These are phyloP conservation scores for Myotis vivesi DNA, from an alignment of 2,797 vertebrate genomes.

Conservation along the genomic window DNA sequence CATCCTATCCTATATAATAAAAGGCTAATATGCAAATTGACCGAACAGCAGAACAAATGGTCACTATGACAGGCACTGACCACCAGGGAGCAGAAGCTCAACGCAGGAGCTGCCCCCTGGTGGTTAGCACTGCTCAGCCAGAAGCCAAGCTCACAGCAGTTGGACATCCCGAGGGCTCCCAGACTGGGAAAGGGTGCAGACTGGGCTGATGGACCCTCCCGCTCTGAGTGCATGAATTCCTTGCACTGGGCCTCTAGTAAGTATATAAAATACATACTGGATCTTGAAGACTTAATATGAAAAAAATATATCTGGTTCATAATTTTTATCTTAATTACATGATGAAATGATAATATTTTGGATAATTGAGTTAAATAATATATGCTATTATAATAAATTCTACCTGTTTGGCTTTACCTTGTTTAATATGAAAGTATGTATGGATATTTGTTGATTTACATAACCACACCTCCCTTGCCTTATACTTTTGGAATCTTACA, in stretches of 20 bases:
- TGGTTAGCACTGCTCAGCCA: no score
- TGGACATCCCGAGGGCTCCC: no score
- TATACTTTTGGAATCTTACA: neutral
- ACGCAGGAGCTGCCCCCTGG: no score
- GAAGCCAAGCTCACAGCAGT: no score
- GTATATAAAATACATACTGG: neutral
- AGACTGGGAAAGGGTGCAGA: no score
- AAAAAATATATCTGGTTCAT: neutral
- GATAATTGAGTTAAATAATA: neutral
- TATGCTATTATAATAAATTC: neutral
- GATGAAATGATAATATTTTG: neutral
- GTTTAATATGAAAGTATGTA: neutral
- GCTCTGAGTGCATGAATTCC: no score
- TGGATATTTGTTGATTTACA: neutral
- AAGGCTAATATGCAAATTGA: no score
- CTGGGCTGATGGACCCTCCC: no score
- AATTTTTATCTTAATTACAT: neutral
- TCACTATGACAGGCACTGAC: no score
- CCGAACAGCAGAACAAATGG: no score
- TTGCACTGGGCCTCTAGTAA: neutral
- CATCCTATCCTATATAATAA: no score
- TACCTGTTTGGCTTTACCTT: neutral
- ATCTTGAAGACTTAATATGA: neutral
- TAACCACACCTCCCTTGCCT: neutral
- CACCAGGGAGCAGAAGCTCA: no score